Evolutionary conservation across 2,113 vertebrate species (phyloP).

Genomic region (Rynchops niger): DNA sequence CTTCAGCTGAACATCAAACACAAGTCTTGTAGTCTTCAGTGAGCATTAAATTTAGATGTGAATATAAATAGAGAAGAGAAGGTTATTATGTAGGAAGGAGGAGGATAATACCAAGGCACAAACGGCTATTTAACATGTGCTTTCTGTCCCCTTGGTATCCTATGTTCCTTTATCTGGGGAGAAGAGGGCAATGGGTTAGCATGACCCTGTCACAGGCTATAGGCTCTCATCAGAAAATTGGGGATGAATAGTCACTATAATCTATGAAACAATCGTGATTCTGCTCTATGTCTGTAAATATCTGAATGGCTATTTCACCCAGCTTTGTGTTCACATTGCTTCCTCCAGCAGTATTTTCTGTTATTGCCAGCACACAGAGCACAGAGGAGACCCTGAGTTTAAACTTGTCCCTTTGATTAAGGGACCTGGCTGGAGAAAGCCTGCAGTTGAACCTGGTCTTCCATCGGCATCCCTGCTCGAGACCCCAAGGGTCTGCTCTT

Average conservation of each 20-base stretch:
- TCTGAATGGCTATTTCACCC: neutral
- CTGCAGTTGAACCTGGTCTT: neutral
- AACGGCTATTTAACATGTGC: constrained; percentile 25
- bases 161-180: neutral
- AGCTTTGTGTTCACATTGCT: neutral
- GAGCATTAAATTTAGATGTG: constrained; percentile 48
- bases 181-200: neutral
- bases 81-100: constrained; percentile 48
- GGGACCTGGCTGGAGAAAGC: neutral
- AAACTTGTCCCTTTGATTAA: neutral
- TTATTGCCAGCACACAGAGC: neutral
- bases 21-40: constrained; percentile 56
- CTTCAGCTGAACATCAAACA: constrained; percentile 58
- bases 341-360: neutral
- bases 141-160: neutral
- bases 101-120: constrained; percentile 39
- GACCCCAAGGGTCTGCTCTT: neutral
- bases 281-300: neutral
- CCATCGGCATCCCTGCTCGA: neutral
- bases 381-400: neutral
- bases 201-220: neutral
- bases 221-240: neutral
- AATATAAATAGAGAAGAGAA: constrained; percentile 49
- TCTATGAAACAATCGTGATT: neutral
- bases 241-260: neutral